Evolutionary conservation across 2,113 vertebrate genomes (phyloP), one percentile per base, ranked within the genome.

Genomic region (Eudyptes chrysolophus): DNA sequence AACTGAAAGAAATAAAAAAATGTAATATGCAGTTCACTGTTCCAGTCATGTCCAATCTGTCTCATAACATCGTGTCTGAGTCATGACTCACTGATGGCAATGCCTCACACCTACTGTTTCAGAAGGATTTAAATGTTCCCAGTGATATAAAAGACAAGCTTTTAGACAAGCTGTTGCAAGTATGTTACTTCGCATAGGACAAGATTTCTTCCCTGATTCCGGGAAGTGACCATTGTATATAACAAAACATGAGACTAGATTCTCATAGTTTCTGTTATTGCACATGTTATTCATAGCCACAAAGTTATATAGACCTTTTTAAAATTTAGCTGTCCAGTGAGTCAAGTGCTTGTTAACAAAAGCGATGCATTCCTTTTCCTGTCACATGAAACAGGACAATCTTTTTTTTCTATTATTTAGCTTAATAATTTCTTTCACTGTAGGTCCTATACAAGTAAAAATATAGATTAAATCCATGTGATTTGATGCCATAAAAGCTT

Each of bases 401-500:
- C 61, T 19, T 40, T 44, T 10, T 42, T 44, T 20, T 42, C 14
- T 42, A 42, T 42, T 42, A 42, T 86, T 49, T 75, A 36, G 8
- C 51, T 84, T 46, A 64, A 29, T 61, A 51, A 52, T 80, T 90
- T 94, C 29, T 89, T 48, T 52, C 5, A 4, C 7, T 38, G 13
- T 21, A 34, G 22, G 22, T 65, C 25, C 16, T 91, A 38, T 29
- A 17, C 16, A 72, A 88, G 21, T 87, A 69, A 87, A 87, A 91
- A 81, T 57, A 87, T 76, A 82, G 52, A 70, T 55, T 92, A 91
- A 94, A 84, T 44, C 60, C 11, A 46, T 76, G 55, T 40, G 65
- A 87, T 93, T 80, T 74, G 70, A 69, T 85, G 18, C 8, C 58
- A 83, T 88, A 95, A 96, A 90, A 94, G 16, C 93, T 42, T 93